Conservation (phyloP, 2,888 invertebrate species). For the Adela reaumurella region DNA sequence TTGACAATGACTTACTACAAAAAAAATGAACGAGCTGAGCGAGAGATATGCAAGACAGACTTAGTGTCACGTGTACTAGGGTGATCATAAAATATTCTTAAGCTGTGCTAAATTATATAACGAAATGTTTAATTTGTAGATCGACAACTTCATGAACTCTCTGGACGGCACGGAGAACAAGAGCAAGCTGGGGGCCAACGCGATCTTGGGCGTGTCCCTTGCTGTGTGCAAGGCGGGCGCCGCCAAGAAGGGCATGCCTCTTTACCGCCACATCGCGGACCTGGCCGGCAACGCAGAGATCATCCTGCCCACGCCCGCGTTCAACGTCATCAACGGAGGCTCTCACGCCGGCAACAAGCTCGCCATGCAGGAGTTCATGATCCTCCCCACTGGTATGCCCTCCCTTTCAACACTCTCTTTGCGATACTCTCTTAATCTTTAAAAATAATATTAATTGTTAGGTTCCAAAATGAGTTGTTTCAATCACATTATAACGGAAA, state of each 20-base stretch:
- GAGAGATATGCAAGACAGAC: too few relatives aligned
- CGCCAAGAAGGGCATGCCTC: constrained; percentile 85
- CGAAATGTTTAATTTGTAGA: too few relatives aligned
- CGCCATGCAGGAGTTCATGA: constrained; percentile 98
- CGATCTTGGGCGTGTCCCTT: constrained; percentile 94
- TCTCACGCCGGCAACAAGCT: constrained; percentile 98
- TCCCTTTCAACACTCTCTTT: too few relatives aligned
- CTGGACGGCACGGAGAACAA: constrained; percentile 98
- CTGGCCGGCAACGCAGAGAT: constrained; percentile 88
- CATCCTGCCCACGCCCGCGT: constrained; percentile 94
- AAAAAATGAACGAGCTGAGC: too few relatives aligned
- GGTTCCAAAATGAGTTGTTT: too few relatives aligned
- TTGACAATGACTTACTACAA: too few relatives aligned
- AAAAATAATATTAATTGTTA: too few relatives aligned
- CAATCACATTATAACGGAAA: too few relatives aligned
- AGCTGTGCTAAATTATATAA: too few relatives aligned
- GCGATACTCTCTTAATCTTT: too few relatives aligned
- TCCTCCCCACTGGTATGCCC: constrained; percentile 86
- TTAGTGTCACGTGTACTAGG: too few relatives aligned
- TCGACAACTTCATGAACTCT: constrained; percentile 83
- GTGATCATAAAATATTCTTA: too few relatives aligned
- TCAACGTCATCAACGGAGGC: constrained; percentile 99
- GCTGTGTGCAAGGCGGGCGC: constrained; percentile 98
- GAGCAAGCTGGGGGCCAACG: constrained; percentile 93
- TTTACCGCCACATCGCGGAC: constrained; percentile 93